Base-by-base conservation (phyloP, 1,140 invertebrate species). In the Meloidogyne hapla region DNA sequence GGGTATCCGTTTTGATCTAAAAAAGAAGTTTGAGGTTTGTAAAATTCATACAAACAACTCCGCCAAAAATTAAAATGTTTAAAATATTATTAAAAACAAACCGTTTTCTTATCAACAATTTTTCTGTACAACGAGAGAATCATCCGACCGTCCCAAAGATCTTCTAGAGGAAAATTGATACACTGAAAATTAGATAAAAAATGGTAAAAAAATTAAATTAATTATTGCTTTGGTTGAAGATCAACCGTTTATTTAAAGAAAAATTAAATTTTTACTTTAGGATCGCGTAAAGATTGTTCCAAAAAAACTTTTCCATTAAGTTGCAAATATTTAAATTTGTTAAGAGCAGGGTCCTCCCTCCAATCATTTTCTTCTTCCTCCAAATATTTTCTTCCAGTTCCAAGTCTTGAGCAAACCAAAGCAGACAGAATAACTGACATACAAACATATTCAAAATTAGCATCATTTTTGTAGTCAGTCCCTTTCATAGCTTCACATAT, bases 391-490 rank as follows among this genome's bases (percentile, higher is more conserved):
- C 78, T 64, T 48, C 75, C 75, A 15, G 77, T 28, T 13, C 79
- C 79, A 42, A 84, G 77, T 67, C 74, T 73, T 21, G 72, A 56
- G 18, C 69, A 78, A 48, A 85, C 69, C 63, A 87, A 63, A 13
- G 85, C 83, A 15, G 84, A 79, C 6, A 85, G 69, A 65, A 85
- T 81, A 64, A 85, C 78, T 6, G 84, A 82, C 15, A 68, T 79
- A 62, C 75, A 78, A 33, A 85, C 75, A 26, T 80, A 62, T 23
- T 87, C 79, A 64, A 86, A 85, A 38, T 80, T 70, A 5, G 82
- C 80, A n/a, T 71, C 69, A 12, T n/a, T 69, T 56, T 84, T 74
- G 8, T 61, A 28, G 8, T 62, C 33, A 23, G 45, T 21, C 23
- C 80, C 64, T 56, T 77, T 67, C 23, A 80, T 56, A 12, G 78